These are phyloP conservation scores for Agrochola lychnidis DNA, from an alignment of 2,888 invertebrate species.

Conservation along the genomic window DNA sequence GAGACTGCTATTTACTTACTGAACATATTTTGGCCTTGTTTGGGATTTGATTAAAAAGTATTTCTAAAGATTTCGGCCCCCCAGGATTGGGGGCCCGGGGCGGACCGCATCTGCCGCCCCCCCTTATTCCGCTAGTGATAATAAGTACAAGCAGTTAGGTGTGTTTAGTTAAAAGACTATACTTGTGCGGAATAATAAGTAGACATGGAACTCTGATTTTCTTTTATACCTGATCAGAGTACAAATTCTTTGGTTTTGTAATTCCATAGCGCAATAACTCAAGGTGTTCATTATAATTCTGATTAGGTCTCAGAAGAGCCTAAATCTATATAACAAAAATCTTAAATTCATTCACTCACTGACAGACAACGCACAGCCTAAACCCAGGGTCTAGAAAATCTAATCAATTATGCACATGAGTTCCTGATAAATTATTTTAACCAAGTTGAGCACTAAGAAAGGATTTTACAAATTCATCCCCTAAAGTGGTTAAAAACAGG, in stretches of 20 bases:
- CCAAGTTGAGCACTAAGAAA: not conserved
- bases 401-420: not conserved
- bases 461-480: not conserved
- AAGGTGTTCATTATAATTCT: not conserved
- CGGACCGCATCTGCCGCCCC: too few relatives aligned
- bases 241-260: constrained; percentile 21
- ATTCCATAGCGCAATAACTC: not conserved
- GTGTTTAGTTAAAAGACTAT: constrained; percentile 47
- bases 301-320: not conserved
- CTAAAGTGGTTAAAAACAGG: not conserved
- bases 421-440: not conserved
- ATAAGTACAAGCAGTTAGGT: constrained; percentile 1
- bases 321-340: too few relatives aligned
- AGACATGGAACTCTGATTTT: constrained; percentile 30
- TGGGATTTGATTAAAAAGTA: too few relatives aligned
- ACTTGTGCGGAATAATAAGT: constrained; percentile 35
- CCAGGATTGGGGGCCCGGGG: too few relatives aligned
- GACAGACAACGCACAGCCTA: not conserved
- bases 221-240: constrained; percentile 37
- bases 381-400: not conserved
- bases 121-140: too few relatives aligned
- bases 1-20: too few relatives aligned
- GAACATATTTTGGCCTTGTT: too few relatives aligned
- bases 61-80: too few relatives aligned
- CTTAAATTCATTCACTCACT: not conserved